phyloP scores from a whole-genome alignment of 1,140 invertebrate species.

The Aplysia californica region DNA sequence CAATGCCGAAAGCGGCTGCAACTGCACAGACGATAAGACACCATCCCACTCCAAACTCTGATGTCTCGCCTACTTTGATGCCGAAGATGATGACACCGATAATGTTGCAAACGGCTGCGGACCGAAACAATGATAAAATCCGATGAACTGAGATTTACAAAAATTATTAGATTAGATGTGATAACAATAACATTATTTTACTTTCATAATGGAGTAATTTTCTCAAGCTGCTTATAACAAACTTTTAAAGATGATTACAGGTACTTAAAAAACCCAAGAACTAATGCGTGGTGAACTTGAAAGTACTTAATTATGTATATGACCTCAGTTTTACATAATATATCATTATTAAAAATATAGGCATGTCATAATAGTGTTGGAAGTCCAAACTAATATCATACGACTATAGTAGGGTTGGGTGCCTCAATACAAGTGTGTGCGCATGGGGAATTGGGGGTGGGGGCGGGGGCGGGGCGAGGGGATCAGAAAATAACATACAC shows the following conservation, averaged over 20 bases:
- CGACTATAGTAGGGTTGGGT: no score
- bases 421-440: no score
- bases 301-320: no score
- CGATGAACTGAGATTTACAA: no score
- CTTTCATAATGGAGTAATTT: not conserved
- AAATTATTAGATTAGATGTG: not conserved
- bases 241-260: not conserved
- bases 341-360: no score
- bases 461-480: no score
- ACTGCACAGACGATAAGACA: constrained; percentile 51
- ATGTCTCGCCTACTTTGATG: constrained; percentile 37
- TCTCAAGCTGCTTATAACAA: not conserved
- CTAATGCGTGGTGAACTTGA: not conserved
- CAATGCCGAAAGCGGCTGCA: constrained; percentile 40
- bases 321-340: no score
- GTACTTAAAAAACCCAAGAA: not conserved
- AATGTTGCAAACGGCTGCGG: constrained; percentile 46
- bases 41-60: constrained; percentile 44
- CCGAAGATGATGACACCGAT: constrained; percentile 49
- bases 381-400: no score
- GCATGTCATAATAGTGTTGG: no score
- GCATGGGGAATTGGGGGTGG: no score
- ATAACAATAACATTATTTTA: not conserved
- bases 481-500: no score
- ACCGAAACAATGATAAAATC: constrained; percentile 1